Percentiles rank a stretch among this genome's conserved stretches.
Evolutionary conservation across 2,113 vertebrate species (phyloP).

Genomic region (Mionectes macconnelli): DNA sequence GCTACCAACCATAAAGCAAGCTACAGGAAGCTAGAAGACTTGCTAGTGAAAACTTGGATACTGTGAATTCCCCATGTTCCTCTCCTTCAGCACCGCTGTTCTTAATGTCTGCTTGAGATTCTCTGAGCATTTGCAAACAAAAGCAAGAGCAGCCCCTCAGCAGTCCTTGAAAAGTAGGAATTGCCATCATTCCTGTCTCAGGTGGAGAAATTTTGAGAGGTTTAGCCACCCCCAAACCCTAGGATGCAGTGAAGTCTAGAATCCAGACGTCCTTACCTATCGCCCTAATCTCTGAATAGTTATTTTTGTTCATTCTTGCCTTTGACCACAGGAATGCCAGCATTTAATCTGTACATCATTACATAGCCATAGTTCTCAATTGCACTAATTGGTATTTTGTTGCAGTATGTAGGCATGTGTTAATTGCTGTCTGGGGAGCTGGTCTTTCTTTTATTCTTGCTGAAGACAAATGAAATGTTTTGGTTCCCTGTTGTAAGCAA

Average conservation of each 20-base stretch:
- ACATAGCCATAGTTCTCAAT: rapidly evolving
- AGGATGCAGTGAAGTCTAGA: neutral
- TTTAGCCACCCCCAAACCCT: neutral
- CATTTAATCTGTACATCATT: neutral
- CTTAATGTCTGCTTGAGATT: neutral
- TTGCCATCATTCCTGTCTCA: neutral
- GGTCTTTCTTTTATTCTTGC: neutral
- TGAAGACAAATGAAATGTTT: neutral
- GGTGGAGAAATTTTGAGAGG: neutral
- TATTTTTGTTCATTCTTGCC: neutral
- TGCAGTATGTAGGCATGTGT: neutral
- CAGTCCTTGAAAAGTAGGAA: neutral
- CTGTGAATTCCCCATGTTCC: neutral
- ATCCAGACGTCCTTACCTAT: neutral
- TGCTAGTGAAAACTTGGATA: neutral
- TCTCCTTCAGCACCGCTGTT: neutral
- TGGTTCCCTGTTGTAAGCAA: neutral
- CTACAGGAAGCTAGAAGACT: neutral
- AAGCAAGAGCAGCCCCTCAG: neutral
- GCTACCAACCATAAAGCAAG: neutral
- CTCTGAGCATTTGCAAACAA: neutral
- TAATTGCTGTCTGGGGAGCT: neutral
- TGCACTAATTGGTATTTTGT: neutral
- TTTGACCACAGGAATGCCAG: neutral
- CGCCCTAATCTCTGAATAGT: neutral